phyloP scores from a whole-genome alignment of 1,140 invertebrate species.

The Delia radicum region DNA sequence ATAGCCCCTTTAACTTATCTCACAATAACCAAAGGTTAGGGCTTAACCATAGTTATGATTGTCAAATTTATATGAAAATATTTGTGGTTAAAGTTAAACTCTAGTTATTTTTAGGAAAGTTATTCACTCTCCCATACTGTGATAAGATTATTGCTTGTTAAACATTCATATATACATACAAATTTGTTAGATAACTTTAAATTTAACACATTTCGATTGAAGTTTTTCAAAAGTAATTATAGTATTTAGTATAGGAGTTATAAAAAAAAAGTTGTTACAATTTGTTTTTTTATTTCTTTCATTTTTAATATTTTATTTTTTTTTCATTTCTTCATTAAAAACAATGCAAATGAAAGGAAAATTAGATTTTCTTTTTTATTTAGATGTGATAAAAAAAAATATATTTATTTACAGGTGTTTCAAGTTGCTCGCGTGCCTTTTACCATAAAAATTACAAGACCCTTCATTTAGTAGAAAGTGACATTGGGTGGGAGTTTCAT shows the following conservation, averaged over 20 bases:
- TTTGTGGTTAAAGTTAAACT: no score
- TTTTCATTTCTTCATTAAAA: background rate
- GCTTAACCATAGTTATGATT: no score
- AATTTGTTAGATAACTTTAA: background rate
- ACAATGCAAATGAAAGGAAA: background rate
- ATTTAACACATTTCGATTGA: background rate
- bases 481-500: background rate
- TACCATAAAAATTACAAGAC: background rate
- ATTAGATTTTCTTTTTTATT: background rate
- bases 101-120: no score
- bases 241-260: background rate
- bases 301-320: background rate
- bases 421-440: slow-evolving; percentile 3
- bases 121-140: no score
- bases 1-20: no score
- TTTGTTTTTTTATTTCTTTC: background rate
- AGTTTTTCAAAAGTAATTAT: background rate
- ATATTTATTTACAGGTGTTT: background rate
- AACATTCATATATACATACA: no score
- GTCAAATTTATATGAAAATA: no score
- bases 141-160: no score
- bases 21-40: no score
- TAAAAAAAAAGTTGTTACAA: background rate
- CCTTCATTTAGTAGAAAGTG: slow-evolving; percentile 4
- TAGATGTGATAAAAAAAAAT: background rate